Base-by-base conservation (phyloP, 1,140 invertebrate species). In the Melipona quadrifasciata region DNA sequence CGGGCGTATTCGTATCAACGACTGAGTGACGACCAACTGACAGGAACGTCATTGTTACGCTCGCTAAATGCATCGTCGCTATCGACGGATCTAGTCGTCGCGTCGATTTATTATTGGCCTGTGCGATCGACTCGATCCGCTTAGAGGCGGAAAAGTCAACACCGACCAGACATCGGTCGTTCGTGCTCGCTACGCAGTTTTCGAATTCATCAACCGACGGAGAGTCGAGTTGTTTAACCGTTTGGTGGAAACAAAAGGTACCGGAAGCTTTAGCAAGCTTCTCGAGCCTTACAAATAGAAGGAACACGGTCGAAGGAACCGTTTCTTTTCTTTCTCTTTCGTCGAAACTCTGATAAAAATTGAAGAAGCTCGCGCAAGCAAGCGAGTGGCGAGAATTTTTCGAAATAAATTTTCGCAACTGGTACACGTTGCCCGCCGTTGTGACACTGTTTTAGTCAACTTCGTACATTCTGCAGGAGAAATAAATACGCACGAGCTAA, bases 1-100 rank as follows among this genome's bases (percentile, higher is more conserved):
- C 12, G 57, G 34, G 2, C 34, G 27, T 12, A 68, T 58, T 47
- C 34, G 27, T 31, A 51, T 70, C 39, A 47, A 61, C 53, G 53
- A 70, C 27, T 57, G 55, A 39, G 61, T 61, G 78, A 80, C 80
- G 77, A 72, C 21, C 53, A 27, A 55, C 27, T 58, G 64, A 84
- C 67, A 67, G 21, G 14, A 24, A 19, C 17, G 34, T 55, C 51
- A n/a, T 68, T 57, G 74, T 58, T 34, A 47, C 6, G 19, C n/a
- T 31, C 57, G 12, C 4, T 39, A 53, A 27, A 71, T 34, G 34
- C n/a, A 27, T 1, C 39, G 12, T 24, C 19, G 24, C 31, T 67
- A n/a, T 17, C 72, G 72, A 47, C 67, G 51, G 17, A 19, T 64
- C 24, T 65, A 31, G 17, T 8, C n/a, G 27, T 65, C 34, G 17